Evolutionary conservation across 2,113 vertebrate genomes (phyloP).

Genomic region (Sakesphorus luctuosus): DNA sequence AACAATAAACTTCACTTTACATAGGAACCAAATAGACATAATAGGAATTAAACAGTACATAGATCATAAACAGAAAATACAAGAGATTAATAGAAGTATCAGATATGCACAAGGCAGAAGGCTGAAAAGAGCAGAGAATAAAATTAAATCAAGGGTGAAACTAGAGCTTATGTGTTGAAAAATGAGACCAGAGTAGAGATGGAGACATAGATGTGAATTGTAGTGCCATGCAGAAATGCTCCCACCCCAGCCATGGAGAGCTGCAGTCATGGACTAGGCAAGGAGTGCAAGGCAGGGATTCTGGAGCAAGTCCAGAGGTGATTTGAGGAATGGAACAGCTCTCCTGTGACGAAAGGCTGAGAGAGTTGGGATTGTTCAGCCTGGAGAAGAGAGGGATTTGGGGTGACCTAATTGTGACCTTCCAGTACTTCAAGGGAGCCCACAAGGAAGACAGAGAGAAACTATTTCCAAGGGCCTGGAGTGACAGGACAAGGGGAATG

Average conservation of each 20-base stretch:
- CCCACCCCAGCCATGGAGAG: background rate
- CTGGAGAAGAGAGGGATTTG: accelerated
- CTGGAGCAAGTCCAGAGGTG: background rate
- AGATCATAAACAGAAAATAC: constrained; percentile 9
- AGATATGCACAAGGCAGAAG: background rate
- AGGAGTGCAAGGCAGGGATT: background rate
- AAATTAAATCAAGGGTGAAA: background rate
- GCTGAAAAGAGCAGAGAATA: background rate
- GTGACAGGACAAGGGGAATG: background rate
- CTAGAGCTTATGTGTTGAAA: background rate
- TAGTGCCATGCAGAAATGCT: background rate
- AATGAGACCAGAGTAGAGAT: background rate
- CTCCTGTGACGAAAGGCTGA: background rate
- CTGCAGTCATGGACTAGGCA: background rate
- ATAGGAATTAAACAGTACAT: background rate
- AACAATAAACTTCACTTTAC: background rate
- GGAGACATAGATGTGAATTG: background rate
- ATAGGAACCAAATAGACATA: background rate
- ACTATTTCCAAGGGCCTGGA: background rate
- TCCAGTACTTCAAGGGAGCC: accelerated
- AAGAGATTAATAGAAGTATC: background rate
- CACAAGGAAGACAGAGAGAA: too few species aligned
- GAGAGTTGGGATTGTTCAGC: background rate
- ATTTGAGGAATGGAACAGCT: background rate
- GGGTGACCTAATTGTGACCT: accelerated